Base-by-base conservation (phyloP, 37 sponge, comb jelly and placozoan genomes). In the Spongilla lacustris region DNA sequence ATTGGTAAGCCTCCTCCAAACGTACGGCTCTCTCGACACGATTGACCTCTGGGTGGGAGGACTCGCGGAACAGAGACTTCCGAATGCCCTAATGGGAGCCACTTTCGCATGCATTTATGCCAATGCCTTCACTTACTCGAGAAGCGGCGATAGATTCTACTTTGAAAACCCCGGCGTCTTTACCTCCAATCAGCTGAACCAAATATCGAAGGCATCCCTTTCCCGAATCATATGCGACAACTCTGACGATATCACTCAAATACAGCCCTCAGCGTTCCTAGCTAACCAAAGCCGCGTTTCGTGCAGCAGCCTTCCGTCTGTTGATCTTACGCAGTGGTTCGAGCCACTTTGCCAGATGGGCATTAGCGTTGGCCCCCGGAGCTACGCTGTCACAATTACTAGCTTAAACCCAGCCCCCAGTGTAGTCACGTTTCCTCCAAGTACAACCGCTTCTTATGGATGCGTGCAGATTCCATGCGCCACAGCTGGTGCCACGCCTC, bases 81-180 rank as follows among this genome's bases (percentile, higher is more conserved):
- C 76, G 27, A 88, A 88, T 36, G 84, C 70, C 9, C 69, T 75
- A 35, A 48, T 91, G 28, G 92, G 92, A 76, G 84, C 92, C n/a
- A 87, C 86, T 2, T 91, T 91, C 82, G 76, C 80, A 46, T 80
- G 88, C 36, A 75, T 87, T 11, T 72, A 67, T 33, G 73, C 68
- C 22, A 19, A 35, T 21, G 71, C 73, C 28, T 87, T 87, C 29
- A 6, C 26, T 31, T 30, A 28, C 41, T 26, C 81, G 41, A 58
- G 88, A 4, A 66, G 71, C 8, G 88, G 88, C 0, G 88, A 87
- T n/a, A 66, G 88, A 11, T 87, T 90, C 81, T 93, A 71, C 85
- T 93, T 84, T 75, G 68, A 82, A 25, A 90, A 93, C 75, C 85
- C 87, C 30, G 93, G 93, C 19, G 91, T 90, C 24, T 95, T 95